phyloP scores from a whole-genome alignment of 2,113 vertebrate genomes.

The Chinchilla lanigera region DNA sequence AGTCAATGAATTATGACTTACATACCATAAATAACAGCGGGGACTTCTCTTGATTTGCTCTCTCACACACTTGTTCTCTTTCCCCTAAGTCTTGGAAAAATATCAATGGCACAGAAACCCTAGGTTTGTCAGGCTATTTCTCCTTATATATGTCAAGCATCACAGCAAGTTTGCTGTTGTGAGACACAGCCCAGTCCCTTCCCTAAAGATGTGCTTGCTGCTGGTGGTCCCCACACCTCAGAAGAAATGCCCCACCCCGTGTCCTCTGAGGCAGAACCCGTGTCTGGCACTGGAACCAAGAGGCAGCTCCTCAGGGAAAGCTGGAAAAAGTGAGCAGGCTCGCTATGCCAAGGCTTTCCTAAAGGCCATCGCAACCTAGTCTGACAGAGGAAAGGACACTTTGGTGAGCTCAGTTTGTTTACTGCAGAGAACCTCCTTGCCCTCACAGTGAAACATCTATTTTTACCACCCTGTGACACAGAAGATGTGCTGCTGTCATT shows the following conservation, averaged over 20 bases:
- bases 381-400: conserved; percentile 57
- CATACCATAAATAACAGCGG: background rate
- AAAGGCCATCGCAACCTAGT: conserved; percentile 5
- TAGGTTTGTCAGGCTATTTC: background rate
- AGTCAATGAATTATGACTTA: background rate
- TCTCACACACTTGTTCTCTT: too few relatives aligned
- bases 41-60: background rate
- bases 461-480: conserved; percentile 59
- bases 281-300: background rate
- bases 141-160: background rate
- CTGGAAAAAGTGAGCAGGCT: background rate
- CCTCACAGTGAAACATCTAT: conserved; percentile 58
- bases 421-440: conserved; percentile 52
- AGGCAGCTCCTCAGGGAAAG: conserved; percentile 21
- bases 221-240: background rate
- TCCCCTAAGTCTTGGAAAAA: background rate
- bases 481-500: conserved; percentile 26
- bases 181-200: background rate
- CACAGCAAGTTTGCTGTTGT: background rate
- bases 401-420: conserved; percentile 73
- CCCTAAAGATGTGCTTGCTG: background rate
- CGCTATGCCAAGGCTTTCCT: conserved; percentile 60
- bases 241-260: background rate
- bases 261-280: background rate
- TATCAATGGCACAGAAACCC: background rate